Base-by-base conservation (phyloP, 2,888 invertebrate species). In the Andrena trimmerana region DNA sequence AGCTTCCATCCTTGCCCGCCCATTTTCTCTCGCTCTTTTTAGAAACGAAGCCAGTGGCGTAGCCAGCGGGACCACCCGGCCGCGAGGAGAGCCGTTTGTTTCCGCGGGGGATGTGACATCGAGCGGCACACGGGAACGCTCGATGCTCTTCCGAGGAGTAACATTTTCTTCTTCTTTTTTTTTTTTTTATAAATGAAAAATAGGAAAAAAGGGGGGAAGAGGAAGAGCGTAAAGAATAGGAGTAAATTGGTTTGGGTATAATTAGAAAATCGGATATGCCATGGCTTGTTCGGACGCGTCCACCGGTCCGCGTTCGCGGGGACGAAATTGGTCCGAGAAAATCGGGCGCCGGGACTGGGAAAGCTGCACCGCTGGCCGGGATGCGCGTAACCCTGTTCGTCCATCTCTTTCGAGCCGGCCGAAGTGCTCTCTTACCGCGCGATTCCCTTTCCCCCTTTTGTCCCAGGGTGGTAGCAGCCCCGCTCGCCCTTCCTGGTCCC, bases 401-500 rank as follows among this genome's bases (percentile, higher is more conserved):
- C 77, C 66, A 60, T 81, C 83, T 78, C 83, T 84, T 84, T 84
- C 83, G 78, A 78, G 78, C 83, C 48, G 71, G 36, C 57, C 50
- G 68, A 74, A 78, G 69, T 78, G 83, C 83, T 73, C 83, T 76
- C 77, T 83, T 83, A 71, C 73, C 68, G 42, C 63, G 60, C 33
- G 52, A 20, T 50, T 80, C 76, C 85, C 85, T 74, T 87, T 74
- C 86, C 69, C 67, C 50, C 52, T 36, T 54, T 50, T 68, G 54
- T 60, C 71, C 57, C 72, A 67, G 72, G 73, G 57, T 78, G 83
- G 78, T 65, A 63, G 76, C 81, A 68, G 63, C 70, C 78, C 78
- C 70, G 72, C 65, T 71, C 74, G 68, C 84, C 79, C 79, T 66
- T 81, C 71, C 86, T 71, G 79, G 77, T 86, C 90, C 93, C 88